phyloP scores from a whole-genome alignment of 2,888 invertebrate genomes.

The Epinotia demarniana region DNA sequence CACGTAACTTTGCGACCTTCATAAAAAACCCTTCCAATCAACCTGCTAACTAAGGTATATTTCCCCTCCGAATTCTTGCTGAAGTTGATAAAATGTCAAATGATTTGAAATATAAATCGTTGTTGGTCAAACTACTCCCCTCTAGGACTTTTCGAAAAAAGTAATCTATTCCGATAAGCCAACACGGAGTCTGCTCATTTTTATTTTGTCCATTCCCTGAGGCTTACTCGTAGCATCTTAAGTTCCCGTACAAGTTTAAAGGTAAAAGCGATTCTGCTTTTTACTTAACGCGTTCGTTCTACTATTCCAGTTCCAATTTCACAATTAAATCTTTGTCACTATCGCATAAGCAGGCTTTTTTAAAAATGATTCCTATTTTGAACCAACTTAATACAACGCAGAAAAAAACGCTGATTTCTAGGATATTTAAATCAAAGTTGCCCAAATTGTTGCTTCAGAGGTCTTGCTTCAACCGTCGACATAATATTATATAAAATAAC shows the following conservation, averaged over 20 bases:
- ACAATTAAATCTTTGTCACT: too few relatives aligned
- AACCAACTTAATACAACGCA: too few relatives aligned
- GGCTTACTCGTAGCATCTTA: constrained; percentile 78
- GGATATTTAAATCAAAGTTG: too few relatives aligned
- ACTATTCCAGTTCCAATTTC: too few relatives aligned
- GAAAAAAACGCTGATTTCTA: too few relatives aligned
- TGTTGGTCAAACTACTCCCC: constrained; percentile 61
- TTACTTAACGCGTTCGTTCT: too few relatives aligned
- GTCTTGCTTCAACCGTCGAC: too few relatives aligned
- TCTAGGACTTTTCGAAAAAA: constrained; percentile 77
- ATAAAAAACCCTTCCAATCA: constrained; percentile 46
- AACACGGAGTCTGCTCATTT: constrained; percentile 81
- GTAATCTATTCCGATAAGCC: constrained; percentile 83
- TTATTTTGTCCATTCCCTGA: constrained; percentile 81
- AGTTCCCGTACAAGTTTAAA: constrained; percentile 55
- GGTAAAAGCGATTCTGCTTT: constrained; percentile 13
- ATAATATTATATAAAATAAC: too few relatives aligned
- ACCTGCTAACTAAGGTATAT: constrained; percentile 48
- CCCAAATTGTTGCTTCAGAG: too few relatives aligned
- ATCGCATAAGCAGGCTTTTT: too few relatives aligned
- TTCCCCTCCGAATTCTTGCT: constrained; percentile 47
- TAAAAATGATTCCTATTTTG: too few relatives aligned
- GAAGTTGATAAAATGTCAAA: constrained; percentile 57
- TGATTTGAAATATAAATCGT: constrained; percentile 66
- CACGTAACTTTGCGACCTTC: constrained; percentile 54